Evolutionary conservation across 2,113 vertebrate species (phyloP).

Genomic region (Hippolais icterina): DNA sequence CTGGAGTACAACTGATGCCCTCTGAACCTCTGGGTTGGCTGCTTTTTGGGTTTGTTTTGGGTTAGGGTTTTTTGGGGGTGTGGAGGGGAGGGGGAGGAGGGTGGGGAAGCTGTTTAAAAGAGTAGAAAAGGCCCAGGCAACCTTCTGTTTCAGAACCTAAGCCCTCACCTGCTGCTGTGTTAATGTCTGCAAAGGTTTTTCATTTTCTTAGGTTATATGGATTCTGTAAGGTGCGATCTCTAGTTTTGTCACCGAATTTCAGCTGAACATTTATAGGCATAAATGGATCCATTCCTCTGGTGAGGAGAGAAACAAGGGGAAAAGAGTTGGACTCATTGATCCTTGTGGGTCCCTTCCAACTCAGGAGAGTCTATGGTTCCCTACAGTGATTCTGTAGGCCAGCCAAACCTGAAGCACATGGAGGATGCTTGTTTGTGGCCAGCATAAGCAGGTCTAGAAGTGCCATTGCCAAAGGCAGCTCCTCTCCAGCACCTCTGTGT

Average conservation of each 20-base stretch:
- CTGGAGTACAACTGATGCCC: neutral
- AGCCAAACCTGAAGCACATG: neutral
- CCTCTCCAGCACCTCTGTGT: neutral
- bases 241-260: neutral
- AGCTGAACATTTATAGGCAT: neutral
- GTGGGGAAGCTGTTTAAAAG: neutral
- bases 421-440: neutral
- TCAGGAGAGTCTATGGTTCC: neutral
- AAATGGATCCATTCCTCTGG: neutral
- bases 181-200: neutral
- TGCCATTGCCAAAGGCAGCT: neutral
- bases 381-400: neutral
- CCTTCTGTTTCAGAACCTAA: neutral
- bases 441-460: neutral
- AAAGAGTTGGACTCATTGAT: neutral
- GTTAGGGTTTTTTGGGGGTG: neutral
- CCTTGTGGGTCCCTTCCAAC: neutral
- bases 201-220: neutral
- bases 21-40: neutral
- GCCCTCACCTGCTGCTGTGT: accelerated
- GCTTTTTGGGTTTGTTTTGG: neutral
- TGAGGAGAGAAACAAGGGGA: neutral
- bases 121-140: neutral
- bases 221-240: neutral
- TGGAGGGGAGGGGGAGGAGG: accelerated